These are phyloP conservation scores for Xiphophorus maculatus DNA, from an alignment of 2,113 vertebrate genomes.

Conservation along the genomic window DNA sequence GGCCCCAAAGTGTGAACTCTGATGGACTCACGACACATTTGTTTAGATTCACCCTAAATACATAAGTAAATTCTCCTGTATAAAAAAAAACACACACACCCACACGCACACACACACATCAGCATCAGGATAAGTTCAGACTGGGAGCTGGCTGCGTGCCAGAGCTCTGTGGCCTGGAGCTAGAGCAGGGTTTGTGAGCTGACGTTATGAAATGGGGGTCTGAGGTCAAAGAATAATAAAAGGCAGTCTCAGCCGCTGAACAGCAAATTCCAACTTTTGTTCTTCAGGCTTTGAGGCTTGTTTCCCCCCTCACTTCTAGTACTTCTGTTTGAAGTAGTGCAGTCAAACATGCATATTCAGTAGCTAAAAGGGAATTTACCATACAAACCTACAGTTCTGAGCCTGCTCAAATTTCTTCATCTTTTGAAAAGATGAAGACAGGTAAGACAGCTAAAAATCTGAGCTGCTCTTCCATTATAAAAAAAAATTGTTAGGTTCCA, in stretches of 20 bases:
- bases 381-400: neutral
- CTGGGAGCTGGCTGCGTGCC: constrained; percentile 58
- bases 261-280: constrained; percentile 29
- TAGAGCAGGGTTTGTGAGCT: constrained; percentile 60
- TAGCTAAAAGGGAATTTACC: neutral
- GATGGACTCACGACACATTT: neutral
- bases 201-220: constrained; percentile 61
- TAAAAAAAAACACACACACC: neutral
- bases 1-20: neutral
- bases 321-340: neutral
- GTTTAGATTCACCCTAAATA: constrained; percentile 6
- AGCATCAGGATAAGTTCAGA: constrained; percentile 44
- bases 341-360: neutral
- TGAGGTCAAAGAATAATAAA: constrained; percentile 64
- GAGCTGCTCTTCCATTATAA: neutral
- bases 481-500: neutral
- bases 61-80: neutral
- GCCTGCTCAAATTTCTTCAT: neutral
- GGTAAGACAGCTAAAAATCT: neutral
- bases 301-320: neutral
- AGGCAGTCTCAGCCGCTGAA: constrained; percentile 42
- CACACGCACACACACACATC: neutral
- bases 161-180: constrained; percentile 67
- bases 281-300: neutral
- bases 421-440: neutral